Conservation (phyloP, 2,113 vertebrate species). For the Festucalex cinctus region DNA sequence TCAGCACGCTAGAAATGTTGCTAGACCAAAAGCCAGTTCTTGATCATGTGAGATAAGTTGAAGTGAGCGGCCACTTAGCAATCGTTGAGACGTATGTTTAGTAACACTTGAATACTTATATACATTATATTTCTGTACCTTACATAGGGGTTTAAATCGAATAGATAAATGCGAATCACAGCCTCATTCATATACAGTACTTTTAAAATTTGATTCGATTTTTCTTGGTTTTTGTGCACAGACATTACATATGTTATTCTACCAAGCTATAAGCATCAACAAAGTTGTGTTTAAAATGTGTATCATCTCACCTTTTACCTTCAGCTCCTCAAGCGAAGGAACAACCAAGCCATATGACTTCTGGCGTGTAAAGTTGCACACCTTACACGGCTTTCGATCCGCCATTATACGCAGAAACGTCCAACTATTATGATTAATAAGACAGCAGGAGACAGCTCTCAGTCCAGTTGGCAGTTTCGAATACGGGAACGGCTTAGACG, state of each 20-base stretch:
- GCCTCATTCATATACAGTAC: neutral
- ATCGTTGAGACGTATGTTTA: neutral
- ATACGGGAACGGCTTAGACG: conserved; percentile 16
- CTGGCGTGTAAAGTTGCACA: conserved; percentile 66
- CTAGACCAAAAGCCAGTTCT: neutral
- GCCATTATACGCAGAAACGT: conserved; percentile 41
- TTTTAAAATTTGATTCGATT: neutral
- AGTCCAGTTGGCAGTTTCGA: neutral
- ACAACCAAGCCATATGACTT: conserved; percentile 62
- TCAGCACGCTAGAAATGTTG: conserved; percentile 31
- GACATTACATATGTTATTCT: neutral
- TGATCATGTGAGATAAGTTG: neutral
- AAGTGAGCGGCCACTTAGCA: neutral
- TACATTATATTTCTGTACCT: neutral
- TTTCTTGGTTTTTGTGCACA: neutral
- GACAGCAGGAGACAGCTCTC: neutral
- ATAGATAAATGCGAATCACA: neutral
- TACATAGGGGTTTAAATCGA: too few species aligned
- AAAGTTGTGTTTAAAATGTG: neutral
- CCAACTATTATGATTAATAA: neutral
- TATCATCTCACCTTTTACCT: conserved; percentile 59
- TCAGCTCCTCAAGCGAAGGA: conserved; percentile 63
- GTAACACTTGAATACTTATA: neutral
- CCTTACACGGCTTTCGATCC: conserved; percentile 64
- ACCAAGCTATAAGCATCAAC: neutral